phyloP scores from a whole-genome alignment of 2,888 invertebrate genomes.

The Drosophila hamatofila region DNA sequence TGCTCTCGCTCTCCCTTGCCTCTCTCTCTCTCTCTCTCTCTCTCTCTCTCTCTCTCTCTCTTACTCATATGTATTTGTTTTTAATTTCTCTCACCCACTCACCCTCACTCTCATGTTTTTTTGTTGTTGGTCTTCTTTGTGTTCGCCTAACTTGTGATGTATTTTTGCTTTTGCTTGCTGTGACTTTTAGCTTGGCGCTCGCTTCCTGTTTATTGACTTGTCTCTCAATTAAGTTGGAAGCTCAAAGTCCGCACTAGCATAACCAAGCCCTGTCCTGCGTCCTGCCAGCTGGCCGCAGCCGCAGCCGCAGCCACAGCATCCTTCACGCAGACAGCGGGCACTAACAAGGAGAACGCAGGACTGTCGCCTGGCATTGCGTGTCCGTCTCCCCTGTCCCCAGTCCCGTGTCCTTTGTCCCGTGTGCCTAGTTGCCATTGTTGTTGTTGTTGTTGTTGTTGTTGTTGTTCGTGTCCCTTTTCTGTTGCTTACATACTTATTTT shows the following conservation, averaged over 20 bases:
- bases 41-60: background rate
- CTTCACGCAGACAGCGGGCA: constrained; percentile 40
- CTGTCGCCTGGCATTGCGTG: constrained; percentile 67
- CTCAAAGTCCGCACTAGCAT: constrained; percentile 48
- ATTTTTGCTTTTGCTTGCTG: constrained; percentile 48
- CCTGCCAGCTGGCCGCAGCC: background rate
- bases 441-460: constrained; percentile 10
- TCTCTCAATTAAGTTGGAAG: constrained; percentile 80
- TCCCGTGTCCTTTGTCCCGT: constrained; percentile 19
- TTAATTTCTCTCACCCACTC: background rate
- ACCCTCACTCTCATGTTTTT: constrained; percentile 4
- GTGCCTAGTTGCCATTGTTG: constrained; percentile 5
- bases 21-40: background rate
- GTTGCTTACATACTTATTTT: constrained; percentile 12
- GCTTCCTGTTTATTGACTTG: constrained; percentile 81
- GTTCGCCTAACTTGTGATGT: constrained; percentile 14
- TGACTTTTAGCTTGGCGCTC: constrained; percentile 72
- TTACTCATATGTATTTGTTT: constrained; percentile 12
- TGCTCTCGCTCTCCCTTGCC: background rate
- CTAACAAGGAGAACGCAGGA: constrained; percentile 69
- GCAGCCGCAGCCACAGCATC: constrained; percentile 10
- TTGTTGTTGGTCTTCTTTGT: background rate
- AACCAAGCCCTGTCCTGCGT: constrained; percentile 4
- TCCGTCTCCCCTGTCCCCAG: constrained; percentile 39
- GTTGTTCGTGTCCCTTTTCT: constrained; percentile 30